Base-by-base conservation (phyloP, 2,888 invertebrate species). In the Cataglyphis cursor region DNA sequence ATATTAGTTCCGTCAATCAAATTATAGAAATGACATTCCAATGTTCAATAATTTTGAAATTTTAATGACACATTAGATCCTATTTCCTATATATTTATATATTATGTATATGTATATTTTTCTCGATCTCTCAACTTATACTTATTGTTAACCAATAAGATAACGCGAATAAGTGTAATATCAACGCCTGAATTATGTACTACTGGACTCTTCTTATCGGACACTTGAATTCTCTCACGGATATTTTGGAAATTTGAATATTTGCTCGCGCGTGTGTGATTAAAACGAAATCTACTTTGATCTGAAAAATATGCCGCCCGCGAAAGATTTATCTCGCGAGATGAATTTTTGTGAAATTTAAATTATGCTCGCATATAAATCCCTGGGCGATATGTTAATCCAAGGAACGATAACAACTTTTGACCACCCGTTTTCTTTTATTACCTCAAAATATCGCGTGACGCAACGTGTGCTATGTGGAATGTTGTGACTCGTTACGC, bases 311-410 rank as follows among this genome's bases (percentile, higher is more conserved):
- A 59, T 44, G 73, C 10, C 78, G 24, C 38, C 31, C 31, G 59
- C 31, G 59, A 61, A 54, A 54, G 65, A 76, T 80, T 78, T 65
- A 85, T 84, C 78, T 66, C 72, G 12, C 73, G 51, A 65, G 65
- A 81, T 85, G 68, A 85, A 57, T 81, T 76, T 15, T 35, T 38
- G 73, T 66, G 76, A 82, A 85, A 82, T 82, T 82, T 64, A 28
- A 44, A 75, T 48, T 41, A 70, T 64, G 51, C 15, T n/a, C 51
- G 61, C 75, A 62, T 64, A 51, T 75, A 76, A 83, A 83, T 83
- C 65, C 51, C n/a, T 3, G 15, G 38, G 31, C 72, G 51, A 8
- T 66, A 73, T 65, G 73, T 73, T 81, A 73, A 83, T 66, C 57
- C 81, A 61, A 68, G 28, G 62, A 51, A 62, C 78, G 57, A 68